Base-by-base conservation (phyloP, 2,888 invertebrate species). In the Mythimna loreyi region DNA sequence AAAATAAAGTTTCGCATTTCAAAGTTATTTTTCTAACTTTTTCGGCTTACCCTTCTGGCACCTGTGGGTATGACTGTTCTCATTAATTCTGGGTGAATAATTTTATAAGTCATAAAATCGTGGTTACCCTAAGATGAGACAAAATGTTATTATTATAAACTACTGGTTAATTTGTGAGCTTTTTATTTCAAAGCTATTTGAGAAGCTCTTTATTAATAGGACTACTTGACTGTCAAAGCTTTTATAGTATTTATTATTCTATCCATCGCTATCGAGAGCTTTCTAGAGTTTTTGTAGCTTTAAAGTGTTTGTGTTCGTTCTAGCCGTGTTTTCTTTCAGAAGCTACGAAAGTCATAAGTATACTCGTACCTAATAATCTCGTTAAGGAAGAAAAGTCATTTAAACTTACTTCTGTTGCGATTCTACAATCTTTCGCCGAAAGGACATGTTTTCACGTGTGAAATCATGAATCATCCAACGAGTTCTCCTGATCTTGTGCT, bases 71-170 rank as follows among this genome's bases (percentile, higher is more conserved):
- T n/a, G n/a, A n/a, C n/a, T n/a, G n/a, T n/a, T n/a, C n/a, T n/a
- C n/a, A n/a, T n/a, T n/a, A n/a, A n/a, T n/a, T n/a, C n/a, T n/a
- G n/a, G n/a, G n/a, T n/a, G n/a, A n/a, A n/a, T n/a, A n/a, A n/a
- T n/a, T n/a, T n/a, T n/a, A n/a, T n/a, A n/a, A n/a, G 9, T 19
- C 45, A 53, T 1, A 56, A 80, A 70, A 28, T 80, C 66, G 47
- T 83, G 81, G 89, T 85, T 78, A 87, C 89, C 82, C 85, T 81
- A 85, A 67, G 61, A 49, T 57, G 56, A 75, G 56, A 78, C 68
- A 76, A 79, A 80, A 70, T 68, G 57, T 56, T 72, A 74, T 78
- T 67, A 75, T 63, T 78, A 69, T 72, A 73, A 67, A 83, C 75
- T 85, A 87, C 87, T 84, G 85, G 85, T 83, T 84, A 68, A 70